phyloP scores from a whole-genome alignment of 2,113 vertebrate species.

The Phocoena sinus region DNA sequence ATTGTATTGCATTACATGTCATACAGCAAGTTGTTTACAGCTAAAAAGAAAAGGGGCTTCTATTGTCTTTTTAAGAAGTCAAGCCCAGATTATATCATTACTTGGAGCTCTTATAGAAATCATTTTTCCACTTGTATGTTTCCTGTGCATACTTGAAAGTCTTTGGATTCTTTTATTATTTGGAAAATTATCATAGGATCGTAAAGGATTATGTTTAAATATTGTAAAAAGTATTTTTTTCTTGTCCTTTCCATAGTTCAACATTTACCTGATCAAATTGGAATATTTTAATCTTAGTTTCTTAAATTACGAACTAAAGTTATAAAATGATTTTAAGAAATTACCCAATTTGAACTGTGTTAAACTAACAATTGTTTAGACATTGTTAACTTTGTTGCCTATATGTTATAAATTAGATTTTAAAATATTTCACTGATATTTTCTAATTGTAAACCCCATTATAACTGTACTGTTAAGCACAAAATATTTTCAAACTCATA shows the following conservation, averaged over 20 bases:
- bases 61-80: conserved; percentile 61
- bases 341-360: conserved; percentile 19
- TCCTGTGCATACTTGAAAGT: conserved; percentile 10
- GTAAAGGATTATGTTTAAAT: conserved; percentile 54
- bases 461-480: neutral
- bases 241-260: conserved; percentile 59
- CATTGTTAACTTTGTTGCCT: conserved; percentile 9
- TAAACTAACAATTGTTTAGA: conserved; percentile 15
- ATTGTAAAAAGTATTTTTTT: conserved; percentile 55
- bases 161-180: conserved; percentile 45
- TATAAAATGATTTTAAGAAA: conserved; percentile 33
- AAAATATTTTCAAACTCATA: conserved; percentile 18
- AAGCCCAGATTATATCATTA: conserved; percentile 52
- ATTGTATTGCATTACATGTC: conserved; percentile 74
- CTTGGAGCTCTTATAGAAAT: conserved; percentile 49
- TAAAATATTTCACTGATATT: conserved; percentile 23
- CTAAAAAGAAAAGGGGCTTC: conserved; percentile 44
- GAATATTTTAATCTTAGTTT: conserved; percentile 40
- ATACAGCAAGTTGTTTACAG: conserved; percentile 79
- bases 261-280: conserved; percentile 39
- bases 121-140: conserved; percentile 60
- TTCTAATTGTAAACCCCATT: neutral
- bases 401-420: conserved; percentile 1
- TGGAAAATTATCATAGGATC: conserved; percentile 26
- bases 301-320: conserved; percentile 8